Conservation (phyloP, 2,888 invertebrate species). For the Troides helena region DNA sequence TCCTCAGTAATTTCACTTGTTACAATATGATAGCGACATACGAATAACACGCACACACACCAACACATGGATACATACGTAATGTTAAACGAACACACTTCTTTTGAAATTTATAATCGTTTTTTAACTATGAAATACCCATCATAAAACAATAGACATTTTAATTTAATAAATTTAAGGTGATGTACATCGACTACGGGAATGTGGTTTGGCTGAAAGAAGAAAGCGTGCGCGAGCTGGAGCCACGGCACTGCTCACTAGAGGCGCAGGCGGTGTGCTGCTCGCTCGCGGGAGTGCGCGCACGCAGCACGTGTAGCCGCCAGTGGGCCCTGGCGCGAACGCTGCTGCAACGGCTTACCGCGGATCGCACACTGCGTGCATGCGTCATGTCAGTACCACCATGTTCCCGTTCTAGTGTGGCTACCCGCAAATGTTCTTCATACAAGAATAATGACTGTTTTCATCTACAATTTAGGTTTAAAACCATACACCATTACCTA, state of each 20-base stretch:
- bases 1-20: too few relatives aligned
- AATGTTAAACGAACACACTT: too few relatives aligned
- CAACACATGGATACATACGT: too few relatives aligned
- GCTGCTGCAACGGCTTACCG: constrained; percentile 40
- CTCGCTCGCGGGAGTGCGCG: constrained; percentile 65
- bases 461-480: too few relatives aligned
- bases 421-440: too few relatives aligned
- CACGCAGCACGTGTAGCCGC: constrained; percentile 37
- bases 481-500: too few relatives aligned
- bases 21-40: too few relatives aligned
- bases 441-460: too few relatives aligned
- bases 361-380: constrained; percentile 43
- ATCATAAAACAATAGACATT: background rate
- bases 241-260: constrained; percentile 71
- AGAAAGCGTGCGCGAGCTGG: constrained; percentile 76
- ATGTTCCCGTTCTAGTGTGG: too few relatives aligned
- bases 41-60: too few relatives aligned
- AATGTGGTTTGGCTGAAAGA: constrained; percentile 78
- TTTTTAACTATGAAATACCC: too few relatives aligned
- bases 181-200: constrained; percentile 86
- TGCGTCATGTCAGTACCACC: constrained; percentile 52
- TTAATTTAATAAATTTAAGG: constrained; percentile 45
- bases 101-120: too few relatives aligned
- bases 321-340: constrained; percentile 52
- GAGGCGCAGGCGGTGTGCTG: constrained; percentile 81